Percentiles rank a stretch among this genome's conserved stretches.
These are phyloP conservation scores for Miichthys miiuy DNA, from an alignment of 2,797 vertebrate genomes.

Conservation along the genomic window DNA sequence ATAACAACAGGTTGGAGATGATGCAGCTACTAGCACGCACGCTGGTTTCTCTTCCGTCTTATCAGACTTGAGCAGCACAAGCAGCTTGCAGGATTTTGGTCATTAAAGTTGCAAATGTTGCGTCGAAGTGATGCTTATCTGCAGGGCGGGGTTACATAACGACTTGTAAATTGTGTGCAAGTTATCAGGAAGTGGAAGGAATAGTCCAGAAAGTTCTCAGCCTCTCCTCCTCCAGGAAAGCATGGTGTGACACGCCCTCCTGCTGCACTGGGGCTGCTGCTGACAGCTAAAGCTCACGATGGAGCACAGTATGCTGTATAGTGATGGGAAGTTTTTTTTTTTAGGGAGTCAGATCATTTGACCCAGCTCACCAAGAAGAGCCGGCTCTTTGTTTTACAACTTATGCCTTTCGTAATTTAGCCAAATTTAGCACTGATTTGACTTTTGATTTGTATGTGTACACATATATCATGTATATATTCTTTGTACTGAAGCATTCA, in stretches of 20 bases:
- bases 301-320: background rate
- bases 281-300: constrained; percentile 2
- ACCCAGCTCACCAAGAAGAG: too few species aligned
- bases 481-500: too few species aligned
- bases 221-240: too few species aligned
- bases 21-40: background rate
- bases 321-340: too few species aligned
- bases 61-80: background rate
- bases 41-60: background rate
- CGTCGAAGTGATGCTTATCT: background rate
- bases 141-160: background rate
- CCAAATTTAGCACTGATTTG: too few species aligned
- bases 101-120: background rate
- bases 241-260: constrained; percentile 34
- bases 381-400: too few species aligned
- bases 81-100: background rate
- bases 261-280: background rate
- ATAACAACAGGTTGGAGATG: background rate
- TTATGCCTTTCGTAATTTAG: too few species aligned
- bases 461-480: too few species aligned
- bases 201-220: constrained; percentile 56
- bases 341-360: too few species aligned
- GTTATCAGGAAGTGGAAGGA: constrained; percentile 6
- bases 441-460: too few species aligned
- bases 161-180: background rate